A percentile compares a stretch with the other conserved stretches of the same genome.
Conservation (phyloP, 1,140 invertebrate genomes). For the Pachyrhynchus sulphureomaculatus region DNA sequence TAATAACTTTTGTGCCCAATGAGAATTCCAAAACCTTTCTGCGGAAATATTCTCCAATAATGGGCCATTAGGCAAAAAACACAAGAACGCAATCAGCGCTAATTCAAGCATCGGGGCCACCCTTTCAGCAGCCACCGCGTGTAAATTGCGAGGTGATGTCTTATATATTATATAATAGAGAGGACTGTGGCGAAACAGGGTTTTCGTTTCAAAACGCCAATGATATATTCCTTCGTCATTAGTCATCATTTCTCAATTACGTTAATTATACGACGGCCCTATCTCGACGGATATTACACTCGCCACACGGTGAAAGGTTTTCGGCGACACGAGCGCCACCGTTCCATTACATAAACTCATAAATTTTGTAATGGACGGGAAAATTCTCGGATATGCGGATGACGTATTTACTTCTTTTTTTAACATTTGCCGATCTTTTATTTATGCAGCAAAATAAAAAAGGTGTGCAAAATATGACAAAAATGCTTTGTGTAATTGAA, state of each 20-base stretch:
- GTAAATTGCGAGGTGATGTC: slow-evolving; percentile 37
- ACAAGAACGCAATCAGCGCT: slow-evolving; percentile 31
- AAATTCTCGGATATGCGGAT: slow-evolving; percentile 4
- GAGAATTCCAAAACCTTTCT: slow-evolving; percentile 6
- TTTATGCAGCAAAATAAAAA: too few species aligned
- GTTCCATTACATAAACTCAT: slow-evolving; percentile 9
- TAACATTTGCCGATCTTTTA: too few species aligned
- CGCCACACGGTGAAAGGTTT: slow-evolving; percentile 8
- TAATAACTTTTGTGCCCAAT: too few species aligned
- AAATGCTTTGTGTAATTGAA: too few species aligned
- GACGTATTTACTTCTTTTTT: slow-evolving; percentile 7
- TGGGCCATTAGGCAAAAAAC: slow-evolving; percentile 32
- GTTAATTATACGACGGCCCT: slow-evolving; percentile 34
- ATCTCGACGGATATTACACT: slow-evolving; percentile 20
- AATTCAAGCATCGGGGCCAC: slow-evolving; percentile 26
- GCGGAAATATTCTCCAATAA: slow-evolving; percentile 20
- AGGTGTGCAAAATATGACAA: too few species aligned
- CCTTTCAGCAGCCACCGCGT: slow-evolving; percentile 17
- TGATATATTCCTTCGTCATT: slow-evolving; percentile 45
- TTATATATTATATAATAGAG: slow-evolving; percentile 39
- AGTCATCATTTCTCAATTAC: slow-evolving; percentile 43
- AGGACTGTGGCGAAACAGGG: slow-evolving; percentile 32
- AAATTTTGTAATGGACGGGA: slow-evolving; percentile 12
- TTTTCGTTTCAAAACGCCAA: slow-evolving; percentile 43
- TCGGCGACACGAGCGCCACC: slow-evolving; percentile 2